Percentiles rank a stretch among this genome's conserved stretches.
Evolutionary conservation across 2,888 invertebrate species (phyloP).

Genomic region (Cremastobaeus sp.): DNA sequence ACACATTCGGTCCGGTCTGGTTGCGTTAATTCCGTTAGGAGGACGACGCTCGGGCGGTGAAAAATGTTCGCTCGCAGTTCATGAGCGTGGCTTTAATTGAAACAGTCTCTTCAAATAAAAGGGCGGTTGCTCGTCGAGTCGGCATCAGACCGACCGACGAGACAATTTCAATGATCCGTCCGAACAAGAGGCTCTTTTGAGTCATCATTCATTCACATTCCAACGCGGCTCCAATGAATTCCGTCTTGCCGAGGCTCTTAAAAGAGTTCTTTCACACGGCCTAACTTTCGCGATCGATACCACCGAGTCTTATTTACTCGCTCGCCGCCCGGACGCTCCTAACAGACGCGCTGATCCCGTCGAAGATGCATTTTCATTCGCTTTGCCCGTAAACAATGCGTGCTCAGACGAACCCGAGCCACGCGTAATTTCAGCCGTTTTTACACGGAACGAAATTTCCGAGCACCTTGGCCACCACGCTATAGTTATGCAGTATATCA

Average conservation of each 20-base stretch:
- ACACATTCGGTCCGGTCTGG: background rate
- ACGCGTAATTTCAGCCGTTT: no score
- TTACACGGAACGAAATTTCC: no score
- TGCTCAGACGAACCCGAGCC: no score
- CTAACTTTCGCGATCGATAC: conserved; percentile 53
- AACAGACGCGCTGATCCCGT: conserved; percentile 36
- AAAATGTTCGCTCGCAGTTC: conserved; percentile 31
- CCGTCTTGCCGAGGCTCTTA: conserved; percentile 40
- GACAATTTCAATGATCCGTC: conserved; percentile 56
- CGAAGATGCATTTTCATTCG: no score
- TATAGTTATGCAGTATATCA: no score
- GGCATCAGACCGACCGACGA: conserved; percentile 35
- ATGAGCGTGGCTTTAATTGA: conserved; percentile 42
- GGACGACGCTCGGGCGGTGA: background rate
- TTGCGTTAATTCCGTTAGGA: conserved; percentile 13
- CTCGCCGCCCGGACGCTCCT: conserved; percentile 39
- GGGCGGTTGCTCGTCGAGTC: conserved; percentile 31
- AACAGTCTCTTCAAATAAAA: conserved; percentile 44
- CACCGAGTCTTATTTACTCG: conserved; percentile 47
- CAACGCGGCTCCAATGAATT: conserved; percentile 58
- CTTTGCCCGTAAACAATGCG: no score
- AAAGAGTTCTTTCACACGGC: conserved; percentile 53
- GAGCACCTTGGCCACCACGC: no score
- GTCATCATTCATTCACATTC: conserved; percentile 64
- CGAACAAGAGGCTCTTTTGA: conserved; percentile 64